Evolutionary conservation across 2,113 vertebrate genomes (phyloP).

Genomic region (Mesembrinibis cayennensis): DNA sequence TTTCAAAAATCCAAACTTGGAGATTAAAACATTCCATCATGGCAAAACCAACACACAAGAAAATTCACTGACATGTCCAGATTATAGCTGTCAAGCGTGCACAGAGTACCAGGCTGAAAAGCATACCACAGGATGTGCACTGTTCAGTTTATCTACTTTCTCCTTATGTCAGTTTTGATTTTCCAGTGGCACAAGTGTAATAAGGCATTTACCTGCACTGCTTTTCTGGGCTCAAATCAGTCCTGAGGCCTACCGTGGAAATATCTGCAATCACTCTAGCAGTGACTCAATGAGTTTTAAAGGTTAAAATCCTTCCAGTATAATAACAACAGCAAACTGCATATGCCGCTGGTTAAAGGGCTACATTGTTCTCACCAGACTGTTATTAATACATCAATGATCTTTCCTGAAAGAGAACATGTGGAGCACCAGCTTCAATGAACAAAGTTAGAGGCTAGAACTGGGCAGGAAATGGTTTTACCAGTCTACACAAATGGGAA

Average conservation of each 20-base stretch:
- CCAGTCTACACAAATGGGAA: neutral
- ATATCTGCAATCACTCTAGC: neutral
- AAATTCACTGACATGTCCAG: neutral
- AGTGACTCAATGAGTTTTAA: neutral
- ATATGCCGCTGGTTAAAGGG: neutral
- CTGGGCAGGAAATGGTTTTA: neutral
- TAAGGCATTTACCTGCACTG: neutral
- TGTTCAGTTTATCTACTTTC: neutral
- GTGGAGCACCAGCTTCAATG: neutral
- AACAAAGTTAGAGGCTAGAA: neutral
- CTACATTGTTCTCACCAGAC: neutral
- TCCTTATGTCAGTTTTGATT: neutral
- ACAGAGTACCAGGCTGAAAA: neutral
- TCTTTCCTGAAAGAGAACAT: neutral
- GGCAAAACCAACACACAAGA: neutral
- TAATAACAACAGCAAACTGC: slow-evolving; percentile 23
- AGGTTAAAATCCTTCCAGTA: slow-evolving; percentile 48
- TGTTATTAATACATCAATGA: neutral
- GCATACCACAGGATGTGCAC: neutral
- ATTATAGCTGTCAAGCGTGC: neutral
- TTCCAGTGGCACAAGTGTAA: neutral
- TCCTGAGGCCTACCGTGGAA: neutral
- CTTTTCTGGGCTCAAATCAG: neutral
- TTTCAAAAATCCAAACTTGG: neutral
- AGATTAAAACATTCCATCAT: neutral